Evolutionary conservation across 2,797 vertebrate genomes (phyloP), one percentile per base, ranked within the genome.

Genomic region (Sebastolobus altivelis): DNA sequence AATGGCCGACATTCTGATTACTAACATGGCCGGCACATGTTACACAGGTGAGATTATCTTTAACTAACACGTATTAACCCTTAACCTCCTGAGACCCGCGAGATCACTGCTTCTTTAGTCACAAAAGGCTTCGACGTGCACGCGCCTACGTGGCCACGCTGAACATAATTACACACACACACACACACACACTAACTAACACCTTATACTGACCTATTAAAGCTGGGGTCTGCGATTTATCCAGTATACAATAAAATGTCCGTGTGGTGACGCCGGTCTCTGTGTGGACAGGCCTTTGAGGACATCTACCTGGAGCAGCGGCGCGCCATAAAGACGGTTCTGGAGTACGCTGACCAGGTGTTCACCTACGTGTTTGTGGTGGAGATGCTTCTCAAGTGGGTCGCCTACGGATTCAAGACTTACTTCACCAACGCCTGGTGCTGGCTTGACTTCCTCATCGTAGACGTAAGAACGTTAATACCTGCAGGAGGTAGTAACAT

Each of bases 381-480:
- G 4, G 98, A 99, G 93, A 99, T 99, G 98, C 18, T 98, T 59
- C 96, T 99, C 27, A 99, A 99, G 91, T 99, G 98, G 98, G 90
- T 96, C 4, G 98, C 98, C 3, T 99, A 98, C 0, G 98, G 98
- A 67, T 99, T 97, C 94, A 97, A 98, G 87, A 96, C 96, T 13
- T 99, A 99, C 85, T 99, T 99, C 95, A 99, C 97, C 83, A 98
- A 98, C 0, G 97, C 98, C 1, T 99, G 98, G 98, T 99, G 98
- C 94, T 99, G 98, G 97, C 95, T 99, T 0, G 98, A 99, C 90
- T 99, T 99, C 91, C 96, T 99, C 81, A 98, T 99, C 0, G 97
- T 99, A 4, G 97, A 98, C 1, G 98, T 99, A 91, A 94, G 98
- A 70, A 54, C 6, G 33, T 8, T 20, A 4, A 35, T n/a, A 10